These are phyloP conservation scores for Polypterus senegalus DNA, from an alignment of 2,113 vertebrate species.

Conservation along the genomic window DNA sequence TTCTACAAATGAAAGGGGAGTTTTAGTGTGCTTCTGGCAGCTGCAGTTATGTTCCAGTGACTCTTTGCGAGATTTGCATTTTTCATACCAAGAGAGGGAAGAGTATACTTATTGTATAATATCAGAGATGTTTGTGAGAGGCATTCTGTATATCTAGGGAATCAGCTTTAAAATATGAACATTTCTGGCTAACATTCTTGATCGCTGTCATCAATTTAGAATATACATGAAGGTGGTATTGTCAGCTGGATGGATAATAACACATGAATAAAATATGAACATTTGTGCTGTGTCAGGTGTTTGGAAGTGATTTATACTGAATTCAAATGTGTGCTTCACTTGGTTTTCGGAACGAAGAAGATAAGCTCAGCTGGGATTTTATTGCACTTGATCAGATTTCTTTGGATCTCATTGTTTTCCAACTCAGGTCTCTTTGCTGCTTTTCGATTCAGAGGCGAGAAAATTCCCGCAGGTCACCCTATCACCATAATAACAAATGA, in stretches of 20 bases:
- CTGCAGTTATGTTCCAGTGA: too few species aligned
- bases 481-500: slow-evolving; percentile 23
- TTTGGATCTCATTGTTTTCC: slow-evolving; percentile 24
- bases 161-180: slow-evolving; percentile 8
- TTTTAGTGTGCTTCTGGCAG: too few species aligned
- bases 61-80: too few species aligned
- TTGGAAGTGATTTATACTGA: slow-evolving; percentile 5
- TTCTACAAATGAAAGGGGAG: too few species aligned
- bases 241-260: slow-evolving; percentile 16
- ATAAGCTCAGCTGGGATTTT: slow-evolving; percentile 6
- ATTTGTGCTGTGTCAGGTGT: not conserved
- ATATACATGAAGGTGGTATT: slow-evolving; percentile 16
- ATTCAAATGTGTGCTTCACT: slow-evolving; percentile 8
- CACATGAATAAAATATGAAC: slow-evolving; percentile 2
- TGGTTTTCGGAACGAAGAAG: slow-evolving; percentile 8
- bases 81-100: too few species aligned
- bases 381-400: slow-evolving; percentile 13
- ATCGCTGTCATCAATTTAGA: slow-evolving; percentile 17
- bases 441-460: slow-evolving; percentile 23
- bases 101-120: not conserved
- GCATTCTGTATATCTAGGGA: not conserved
- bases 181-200: slow-evolving; percentile 3
- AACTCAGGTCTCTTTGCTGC: slow-evolving; percentile 16
- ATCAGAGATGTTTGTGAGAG: not conserved
- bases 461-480: slow-evolving; percentile 6